Conservation (phyloP, 2,888 invertebrate genomes). For the Colletes collaris region DNA sequence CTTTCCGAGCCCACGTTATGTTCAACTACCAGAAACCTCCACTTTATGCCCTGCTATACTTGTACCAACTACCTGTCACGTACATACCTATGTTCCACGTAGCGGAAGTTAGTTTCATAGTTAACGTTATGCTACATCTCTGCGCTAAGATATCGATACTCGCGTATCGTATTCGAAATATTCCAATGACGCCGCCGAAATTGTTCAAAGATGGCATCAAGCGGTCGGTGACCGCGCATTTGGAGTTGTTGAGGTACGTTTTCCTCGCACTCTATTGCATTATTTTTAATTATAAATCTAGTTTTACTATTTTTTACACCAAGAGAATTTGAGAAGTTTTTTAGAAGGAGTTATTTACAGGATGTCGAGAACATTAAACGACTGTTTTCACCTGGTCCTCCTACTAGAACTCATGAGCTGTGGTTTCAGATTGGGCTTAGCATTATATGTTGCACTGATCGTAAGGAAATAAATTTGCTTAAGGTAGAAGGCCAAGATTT, state of each 20-base stretch:
- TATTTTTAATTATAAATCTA: neutral
- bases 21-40: neutral
- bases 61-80: neutral
- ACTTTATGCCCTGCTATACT: neutral
- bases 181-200: neutral
- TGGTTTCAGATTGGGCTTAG: conserved; percentile 65
- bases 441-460: conserved; percentile 60
- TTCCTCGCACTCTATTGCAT: neutral
- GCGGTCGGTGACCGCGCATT: neutral
- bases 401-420: conserved; percentile 66
- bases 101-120: conserved; percentile 24
- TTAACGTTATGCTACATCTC: conserved; percentile 59
- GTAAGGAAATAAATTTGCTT: neutral
- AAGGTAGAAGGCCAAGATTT: too few relatives aligned
- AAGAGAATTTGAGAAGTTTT: too few relatives aligned
- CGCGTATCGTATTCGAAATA: conserved; percentile 55
- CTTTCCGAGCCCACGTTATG: neutral
- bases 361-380: conserved; percentile 65
- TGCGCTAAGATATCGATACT: conserved; percentile 61
- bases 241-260: conserved; percentile 24
- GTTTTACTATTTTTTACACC: too few relatives aligned
- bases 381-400: conserved; percentile 65
- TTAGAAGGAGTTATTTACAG: conserved; percentile 40
- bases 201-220: neutral
- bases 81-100: neutral